phyloP scores from a whole-genome alignment of 2,113 vertebrate species.

The Sterna hirundo region DNA sequence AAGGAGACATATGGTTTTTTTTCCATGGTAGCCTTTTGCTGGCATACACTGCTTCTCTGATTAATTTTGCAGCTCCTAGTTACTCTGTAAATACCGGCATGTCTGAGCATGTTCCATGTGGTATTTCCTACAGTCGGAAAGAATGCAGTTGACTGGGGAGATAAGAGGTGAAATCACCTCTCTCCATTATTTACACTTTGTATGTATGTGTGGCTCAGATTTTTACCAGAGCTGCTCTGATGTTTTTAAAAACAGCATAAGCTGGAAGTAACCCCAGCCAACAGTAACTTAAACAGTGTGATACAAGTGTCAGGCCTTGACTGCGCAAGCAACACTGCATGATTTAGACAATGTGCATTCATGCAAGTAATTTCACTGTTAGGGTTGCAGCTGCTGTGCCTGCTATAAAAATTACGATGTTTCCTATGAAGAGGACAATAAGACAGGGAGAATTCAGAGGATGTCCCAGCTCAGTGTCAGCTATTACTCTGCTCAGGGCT shows the following conservation, averaged over 20 bases:
- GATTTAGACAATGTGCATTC: background rate
- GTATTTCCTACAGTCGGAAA: slow-evolving; percentile 42
- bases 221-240: background rate
- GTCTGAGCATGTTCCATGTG: slow-evolving; percentile 44
- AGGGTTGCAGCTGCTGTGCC: background rate
- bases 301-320: background rate
- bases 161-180: background rate
- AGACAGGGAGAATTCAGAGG: background rate
- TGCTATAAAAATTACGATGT: background rate
- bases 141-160: background rate
- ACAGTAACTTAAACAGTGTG: background rate
- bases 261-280: background rate
- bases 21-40: background rate
- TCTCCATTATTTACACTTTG: background rate
- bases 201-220: background rate
- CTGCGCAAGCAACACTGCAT: background rate
- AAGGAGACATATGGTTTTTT: slow-evolving; percentile 38
- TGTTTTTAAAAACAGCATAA: background rate
- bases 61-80: slow-evolving; percentile 46
- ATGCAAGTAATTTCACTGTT: background rate
- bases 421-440: background rate
- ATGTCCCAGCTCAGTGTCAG: background rate
- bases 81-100: slow-evolving; percentile 52
- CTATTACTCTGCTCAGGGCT: background rate
- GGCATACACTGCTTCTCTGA: slow-evolving; percentile 14